Evolutionary conservation across 2,113 vertebrate genomes (phyloP).

Genomic region (Poeciliopsis prolifica): DNA sequence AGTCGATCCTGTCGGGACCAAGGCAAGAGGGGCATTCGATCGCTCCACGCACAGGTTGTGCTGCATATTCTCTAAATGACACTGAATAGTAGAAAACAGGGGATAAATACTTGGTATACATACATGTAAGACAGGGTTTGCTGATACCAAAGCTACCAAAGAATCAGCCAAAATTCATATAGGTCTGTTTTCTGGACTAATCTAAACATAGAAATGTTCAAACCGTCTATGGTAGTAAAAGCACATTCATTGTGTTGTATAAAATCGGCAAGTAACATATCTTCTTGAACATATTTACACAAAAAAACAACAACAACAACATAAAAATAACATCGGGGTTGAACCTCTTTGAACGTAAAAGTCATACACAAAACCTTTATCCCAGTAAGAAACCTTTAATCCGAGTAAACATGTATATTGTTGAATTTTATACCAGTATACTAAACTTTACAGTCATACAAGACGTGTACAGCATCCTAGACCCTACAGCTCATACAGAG

Average conservation of each 20-base stretch:
- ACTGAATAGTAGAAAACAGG: conserved; percentile 68
- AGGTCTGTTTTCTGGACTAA: conserved; percentile 47
- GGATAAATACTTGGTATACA: conserved; percentile 56
- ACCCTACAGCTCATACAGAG: conserved; percentile 67
- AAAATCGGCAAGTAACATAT: conserved; percentile 74
- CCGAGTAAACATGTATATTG: conserved; percentile 68
- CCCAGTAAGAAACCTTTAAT: conserved; percentile 46
- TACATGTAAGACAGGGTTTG: conserved; percentile 69
- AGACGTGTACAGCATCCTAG: conserved; percentile 69
- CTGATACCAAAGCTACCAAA: conserved; percentile 78
- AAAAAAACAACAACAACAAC: conserved; percentile 48
- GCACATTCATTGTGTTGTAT: conserved; percentile 82
- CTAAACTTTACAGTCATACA: conserved; percentile 72
- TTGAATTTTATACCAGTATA: conserved; percentile 67
- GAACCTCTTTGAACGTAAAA: conserved; percentile 54
- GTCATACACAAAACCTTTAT: conserved; percentile 54
- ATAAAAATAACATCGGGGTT: not conserved
- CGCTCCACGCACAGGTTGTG: conserved; percentile 54
- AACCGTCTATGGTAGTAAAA: conserved; percentile 77
- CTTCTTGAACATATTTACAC: conserved; percentile 74
- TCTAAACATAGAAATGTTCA: conserved; percentile 75
- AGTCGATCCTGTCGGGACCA: conserved; percentile 57
- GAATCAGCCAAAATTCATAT: conserved; percentile 65
- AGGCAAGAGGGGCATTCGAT: conserved; percentile 64
- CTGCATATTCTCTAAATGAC: conserved; percentile 68